phyloP scores from a whole-genome alignment of 2,888 invertebrate genomes.

The Phaonia tiefii region DNA sequence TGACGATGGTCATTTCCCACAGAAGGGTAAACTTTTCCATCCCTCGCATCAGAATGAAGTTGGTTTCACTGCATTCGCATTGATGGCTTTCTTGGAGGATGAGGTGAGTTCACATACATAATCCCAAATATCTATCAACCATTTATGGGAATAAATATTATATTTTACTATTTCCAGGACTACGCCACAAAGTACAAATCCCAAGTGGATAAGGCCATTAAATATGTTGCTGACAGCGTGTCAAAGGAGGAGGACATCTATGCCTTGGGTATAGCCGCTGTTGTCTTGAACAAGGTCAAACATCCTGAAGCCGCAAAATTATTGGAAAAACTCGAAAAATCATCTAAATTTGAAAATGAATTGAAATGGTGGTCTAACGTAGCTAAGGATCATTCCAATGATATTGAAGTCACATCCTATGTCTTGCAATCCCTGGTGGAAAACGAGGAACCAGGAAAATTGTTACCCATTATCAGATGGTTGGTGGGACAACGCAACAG shows the following conservation, averaged over 20 bases:
- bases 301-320: conserved; percentile 86
- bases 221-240: conserved; percentile 87
- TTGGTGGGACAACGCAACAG: conserved; percentile 85
- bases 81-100: conserved; percentile 88
- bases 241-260: conserved; percentile 87
- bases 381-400: conserved; percentile 83
- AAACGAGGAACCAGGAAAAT: conserved; percentile 72
- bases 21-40: conserved; percentile 87
- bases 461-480: conserved; percentile 86
- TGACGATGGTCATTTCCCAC: conserved; percentile 89
- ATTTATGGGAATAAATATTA: no score
- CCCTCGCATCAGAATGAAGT: conserved; percentile 85
- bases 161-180: conserved; percentile 70
- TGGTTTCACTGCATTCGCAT: conserved; percentile 90
- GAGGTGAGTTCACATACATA: conserved; percentile 77
- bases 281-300: conserved; percentile 88
- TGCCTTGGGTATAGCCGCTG: conserved; percentile 88
- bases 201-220: conserved; percentile 88
- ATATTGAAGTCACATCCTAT: conserved; percentile 93
- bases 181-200: conserved; percentile 82
- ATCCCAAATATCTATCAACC: background rate
- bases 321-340: conserved; percentile 82
- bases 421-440: conserved; percentile 86
- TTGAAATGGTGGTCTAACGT: conserved; percentile 87
- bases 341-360: conserved; percentile 80